Conservation (phyloP, 2,888 invertebrate genomes). For the Philereme vetulata region DNA sequence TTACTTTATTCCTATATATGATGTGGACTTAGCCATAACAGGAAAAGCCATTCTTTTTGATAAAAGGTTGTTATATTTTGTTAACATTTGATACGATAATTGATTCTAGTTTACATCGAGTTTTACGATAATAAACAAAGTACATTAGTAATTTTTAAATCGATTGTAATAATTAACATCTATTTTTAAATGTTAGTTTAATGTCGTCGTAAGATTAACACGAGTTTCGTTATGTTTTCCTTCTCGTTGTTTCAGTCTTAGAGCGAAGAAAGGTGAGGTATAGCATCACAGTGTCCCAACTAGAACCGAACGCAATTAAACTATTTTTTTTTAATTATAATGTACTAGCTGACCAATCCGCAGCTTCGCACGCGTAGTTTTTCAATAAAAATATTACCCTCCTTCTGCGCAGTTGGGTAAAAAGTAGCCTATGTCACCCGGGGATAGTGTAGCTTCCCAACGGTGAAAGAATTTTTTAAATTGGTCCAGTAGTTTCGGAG, state of each 20-base stretch:
- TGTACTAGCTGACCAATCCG: no score
- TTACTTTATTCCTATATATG: conserved; percentile 38
- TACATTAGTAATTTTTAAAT: conserved; percentile 74
- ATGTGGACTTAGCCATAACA: conserved; percentile 56
- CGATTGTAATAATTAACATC: conserved; percentile 66
- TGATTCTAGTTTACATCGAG: conserved; percentile 75
- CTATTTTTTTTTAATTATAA: no score
- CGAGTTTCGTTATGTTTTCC: conserved; percentile 58
- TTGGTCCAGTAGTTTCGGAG: no score
- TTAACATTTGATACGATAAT: conserved; percentile 75
- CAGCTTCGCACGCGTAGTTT: no score
- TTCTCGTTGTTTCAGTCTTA: conserved; percentile 42
- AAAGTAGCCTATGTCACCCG: no score
- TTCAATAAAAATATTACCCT: no score
- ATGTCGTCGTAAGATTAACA: conserved; percentile 69
- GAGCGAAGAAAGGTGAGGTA: conserved; percentile 22
- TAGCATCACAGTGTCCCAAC: conserved; percentile 14
- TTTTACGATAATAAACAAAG: conserved; percentile 77
- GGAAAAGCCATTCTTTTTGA: conserved; percentile 56
- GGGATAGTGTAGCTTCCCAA: no score
- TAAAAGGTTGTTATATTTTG: conserved; percentile 66
- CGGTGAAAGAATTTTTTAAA: no score
- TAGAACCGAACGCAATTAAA: conserved; percentile 5
- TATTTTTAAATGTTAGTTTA: conserved; percentile 66
- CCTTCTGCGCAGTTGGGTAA: no score